Base-by-base conservation (phyloP, 2,888 invertebrate species). In the Lottia scabra region DNA sequence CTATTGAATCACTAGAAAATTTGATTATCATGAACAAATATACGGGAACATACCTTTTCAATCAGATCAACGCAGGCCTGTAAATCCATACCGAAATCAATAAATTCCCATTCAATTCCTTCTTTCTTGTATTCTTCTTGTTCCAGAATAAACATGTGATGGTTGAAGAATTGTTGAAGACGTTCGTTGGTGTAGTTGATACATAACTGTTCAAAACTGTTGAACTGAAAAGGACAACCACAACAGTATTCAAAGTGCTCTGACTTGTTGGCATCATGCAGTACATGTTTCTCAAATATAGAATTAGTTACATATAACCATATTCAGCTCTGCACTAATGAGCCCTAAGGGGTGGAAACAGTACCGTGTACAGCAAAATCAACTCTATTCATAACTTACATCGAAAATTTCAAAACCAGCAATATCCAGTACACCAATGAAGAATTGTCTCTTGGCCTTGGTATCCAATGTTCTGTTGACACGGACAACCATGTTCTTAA, bases 361-460 rank as follows among this genome's bases (percentile, higher is more conserved):
- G n/a, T n/a, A n/a, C n/a, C n/a, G n/a, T n/a, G n/a, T n/a, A n/a
- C n/a, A n/a, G n/a, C n/a, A n/a, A n/a, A 38, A 38, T 10, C 0
- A 8, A 38, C 1, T 10, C 38, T 38, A 8, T 8, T 38, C 5
- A 38, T 56, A 30, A 73, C 74, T 77, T 75, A 86, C 90, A 83
- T 99, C 99, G 94, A 99, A 99, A 92, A 99, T 99, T 93, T 99
- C 99, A 92, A 99, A 99, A 93, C 99, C 99, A 91, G 99, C 99
- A 93, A 99, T 99, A 96, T 99, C 99, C 93, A 99, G 93, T 91
- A 99, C 98, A 95, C 98, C 98, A 91, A 99, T 99, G 93, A 98
- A 99, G 92, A 96, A 96, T 91, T 96, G 96, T 91, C 97, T 95
- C 93, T 98, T 98, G 91, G 97, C 96, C 91, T 97, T 95, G 91